Percentiles rank a stretch among this genome's conserved stretches.
These are phyloP conservation scores for Oryzias woworae DNA, from an alignment of 2,113 vertebrate species.

Conservation along the genomic window DNA sequence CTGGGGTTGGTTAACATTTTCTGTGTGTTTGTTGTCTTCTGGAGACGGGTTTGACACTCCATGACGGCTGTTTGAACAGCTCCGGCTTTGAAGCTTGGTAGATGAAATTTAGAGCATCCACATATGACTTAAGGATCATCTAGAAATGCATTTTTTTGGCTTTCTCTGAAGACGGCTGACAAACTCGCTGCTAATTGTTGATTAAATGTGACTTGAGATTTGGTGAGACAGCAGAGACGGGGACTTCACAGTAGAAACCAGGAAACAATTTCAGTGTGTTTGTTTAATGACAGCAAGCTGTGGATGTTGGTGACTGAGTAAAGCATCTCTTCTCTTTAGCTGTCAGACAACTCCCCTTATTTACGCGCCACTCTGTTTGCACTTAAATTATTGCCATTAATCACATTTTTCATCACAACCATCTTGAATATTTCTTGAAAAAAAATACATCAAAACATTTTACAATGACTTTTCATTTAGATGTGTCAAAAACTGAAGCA, in stretches of 20 bases:
- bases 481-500: conserved; percentile 4
- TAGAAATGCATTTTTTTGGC: conserved; percentile 55
- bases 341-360: conserved; percentile 24
- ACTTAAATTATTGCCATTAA: conserved; percentile 42
- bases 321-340: conserved; percentile 26
- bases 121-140: conserved; percentile 72
- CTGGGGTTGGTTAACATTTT: conserved; percentile 70
- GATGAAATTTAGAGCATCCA: conserved; percentile 71
- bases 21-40: conserved; percentile 71
- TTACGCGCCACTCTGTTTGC: conserved; percentile 37
- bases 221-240: conserved; percentile 47
- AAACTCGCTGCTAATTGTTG: conserved; percentile 58
- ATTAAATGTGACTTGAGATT: conserved; percentile 63
- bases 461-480: conserved; percentile 22
- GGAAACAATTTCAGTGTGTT: conserved; percentile 58
- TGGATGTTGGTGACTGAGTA: conserved; percentile 29
- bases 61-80: conserved; percentile 71
- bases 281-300: conserved; percentile 56
- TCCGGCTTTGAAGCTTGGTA: conserved; percentile 69
- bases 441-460: conserved; percentile 20
- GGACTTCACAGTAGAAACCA: conserved; percentile 45
- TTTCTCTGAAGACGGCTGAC: conserved; percentile 62
- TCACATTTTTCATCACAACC: conserved; percentile 33
- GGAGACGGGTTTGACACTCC: conserved; percentile 68
- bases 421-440: conserved; percentile 12